phyloP scores from a whole-genome alignment of 2,888 invertebrate species.

The Drosophila kanekoi region DNA sequence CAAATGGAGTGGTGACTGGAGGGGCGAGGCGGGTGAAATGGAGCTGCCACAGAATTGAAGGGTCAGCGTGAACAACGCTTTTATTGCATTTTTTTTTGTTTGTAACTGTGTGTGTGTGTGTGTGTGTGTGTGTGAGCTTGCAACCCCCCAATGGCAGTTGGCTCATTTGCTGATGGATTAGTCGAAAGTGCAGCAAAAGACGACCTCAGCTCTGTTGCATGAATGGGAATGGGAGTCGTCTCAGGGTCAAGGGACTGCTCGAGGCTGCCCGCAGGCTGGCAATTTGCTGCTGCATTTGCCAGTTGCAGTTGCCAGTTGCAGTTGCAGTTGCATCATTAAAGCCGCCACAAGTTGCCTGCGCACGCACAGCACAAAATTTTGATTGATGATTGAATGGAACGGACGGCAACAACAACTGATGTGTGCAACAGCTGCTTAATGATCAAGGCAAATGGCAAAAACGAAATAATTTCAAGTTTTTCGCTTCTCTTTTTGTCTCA shows the following conservation, averaged over 20 bases:
- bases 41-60: conserved; percentile 38
- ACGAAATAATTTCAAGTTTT: conserved; percentile 50
- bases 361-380: conserved; percentile 78
- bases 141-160: conserved; percentile 59
- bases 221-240: background rate
- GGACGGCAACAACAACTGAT: conserved; percentile 46
- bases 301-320: conserved; percentile 20
- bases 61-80: conserved; percentile 59
- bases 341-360: conserved; percentile 56
- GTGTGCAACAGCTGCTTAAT: conserved; percentile 75
- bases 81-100: conserved; percentile 53
- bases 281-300: conserved; percentile 47
- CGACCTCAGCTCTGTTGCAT: background rate
- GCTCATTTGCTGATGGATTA: conserved; percentile 80
- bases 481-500: background rate
- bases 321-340: conserved; percentile 57
- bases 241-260: conserved; percentile 40
- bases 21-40: too few relatives aligned
- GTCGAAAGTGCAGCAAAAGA: conserved; percentile 68
- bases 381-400: conserved; percentile 78
- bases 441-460: conserved; percentile 58
- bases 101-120: conserved; percentile 1
- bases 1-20: conserved; percentile 34
- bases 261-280: conserved; percentile 31
- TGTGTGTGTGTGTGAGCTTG: conserved; percentile 30